A percentile compares a stretch with the other conserved stretches of the same genome.
Evolutionary conservation across 1,140 invertebrate species (phyloP).

Genomic region (Ridgeia piscesae): DNA sequence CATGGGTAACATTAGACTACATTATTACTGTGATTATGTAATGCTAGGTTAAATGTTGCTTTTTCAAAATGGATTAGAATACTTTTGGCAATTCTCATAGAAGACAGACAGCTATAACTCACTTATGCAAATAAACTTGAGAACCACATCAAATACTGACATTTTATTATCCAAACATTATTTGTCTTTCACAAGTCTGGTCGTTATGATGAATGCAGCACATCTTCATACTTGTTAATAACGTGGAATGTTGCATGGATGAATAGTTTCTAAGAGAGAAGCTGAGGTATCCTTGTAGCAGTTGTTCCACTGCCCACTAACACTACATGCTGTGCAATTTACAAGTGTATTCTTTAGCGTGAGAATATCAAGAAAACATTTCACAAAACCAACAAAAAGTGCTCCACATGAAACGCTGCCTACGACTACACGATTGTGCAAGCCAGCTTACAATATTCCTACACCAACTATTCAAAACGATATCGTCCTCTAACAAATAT

Average conservation of each 20-base stretch:
- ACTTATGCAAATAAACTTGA: background rate
- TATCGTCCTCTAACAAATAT: background rate
- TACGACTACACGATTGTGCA: background rate
- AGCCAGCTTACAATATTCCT: background rate
- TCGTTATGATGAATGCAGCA: background rate
- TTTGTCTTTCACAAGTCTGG: background rate
- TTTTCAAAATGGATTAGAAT: too few species aligned
- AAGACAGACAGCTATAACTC: too few species aligned
- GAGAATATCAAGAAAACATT: slow-evolving; percentile 6
- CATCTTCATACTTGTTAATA: background rate
- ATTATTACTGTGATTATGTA: too few species aligned
- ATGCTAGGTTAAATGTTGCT: too few species aligned
- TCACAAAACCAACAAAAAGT: background rate
- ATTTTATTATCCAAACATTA: slow-evolving; percentile 7
- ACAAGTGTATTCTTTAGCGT: background rate
- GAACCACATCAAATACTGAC: background rate
- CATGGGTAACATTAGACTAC: too few species aligned
- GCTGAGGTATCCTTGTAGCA: background rate
- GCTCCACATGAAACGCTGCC: slow-evolving; percentile 4
- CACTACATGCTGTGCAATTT: background rate
- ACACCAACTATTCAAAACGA: background rate
- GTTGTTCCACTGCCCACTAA: background rate
- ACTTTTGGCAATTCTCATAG: too few species aligned
- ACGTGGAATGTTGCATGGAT: background rate
- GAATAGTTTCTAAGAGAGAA: background rate